A percentile compares a stretch with the other conserved stretches of the same genome.
phyloP scores from a whole-genome alignment of 2,888 invertebrate species.

The Sabatieria punctata region DNA sequence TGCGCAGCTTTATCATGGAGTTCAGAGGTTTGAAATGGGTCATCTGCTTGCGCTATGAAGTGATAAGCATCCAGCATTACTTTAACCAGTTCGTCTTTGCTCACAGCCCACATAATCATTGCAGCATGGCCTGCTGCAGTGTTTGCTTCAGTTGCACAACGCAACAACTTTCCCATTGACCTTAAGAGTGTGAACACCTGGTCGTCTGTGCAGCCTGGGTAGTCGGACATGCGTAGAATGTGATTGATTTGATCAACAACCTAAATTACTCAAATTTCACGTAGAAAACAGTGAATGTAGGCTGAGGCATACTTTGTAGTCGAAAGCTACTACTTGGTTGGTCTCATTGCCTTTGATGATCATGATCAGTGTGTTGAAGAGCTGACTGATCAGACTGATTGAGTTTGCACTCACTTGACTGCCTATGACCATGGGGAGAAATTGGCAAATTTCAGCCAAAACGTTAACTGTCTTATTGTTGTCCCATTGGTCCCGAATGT shows the following conservation, averaged over 20 bases:
- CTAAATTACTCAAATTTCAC: too few relatives aligned
- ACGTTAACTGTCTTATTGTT: slow-evolving; percentile 2
- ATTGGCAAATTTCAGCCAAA: background rate
- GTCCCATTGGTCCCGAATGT: slow-evolving; percentile 5
- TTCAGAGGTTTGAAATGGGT: background rate
- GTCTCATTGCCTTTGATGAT: slow-evolving; percentile 14
- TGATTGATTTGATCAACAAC: slow-evolving; percentile 31
- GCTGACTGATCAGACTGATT: slow-evolving; percentile 27
- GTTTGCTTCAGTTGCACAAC: slow-evolving; percentile 31
- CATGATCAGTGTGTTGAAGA: slow-evolving; percentile 32
- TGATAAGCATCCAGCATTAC: slow-evolving; percentile 28
- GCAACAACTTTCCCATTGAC: slow-evolving; percentile 28
- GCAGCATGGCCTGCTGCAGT: slow-evolving; percentile 20
- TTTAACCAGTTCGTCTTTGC: slow-evolving; percentile 22
- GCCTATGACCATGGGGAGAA: slow-evolving; percentile 12
- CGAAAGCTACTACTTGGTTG: slow-evolving; percentile 1
- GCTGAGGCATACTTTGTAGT: too few relatives aligned
- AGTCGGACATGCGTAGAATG: slow-evolving; percentile 28
- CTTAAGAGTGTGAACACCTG: slow-evolving; percentile 25
- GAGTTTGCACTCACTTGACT: slow-evolving; percentile 22
- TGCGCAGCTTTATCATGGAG: slow-evolving; percentile 18
- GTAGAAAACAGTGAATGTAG: too few relatives aligned
- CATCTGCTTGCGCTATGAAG: background rate
- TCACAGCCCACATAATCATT: slow-evolving; percentile 29
- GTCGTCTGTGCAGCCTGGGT: slow-evolving; percentile 23